phyloP scores from a whole-genome alignment of 2,113 vertebrate species.

The Hyla sarda region DNA sequence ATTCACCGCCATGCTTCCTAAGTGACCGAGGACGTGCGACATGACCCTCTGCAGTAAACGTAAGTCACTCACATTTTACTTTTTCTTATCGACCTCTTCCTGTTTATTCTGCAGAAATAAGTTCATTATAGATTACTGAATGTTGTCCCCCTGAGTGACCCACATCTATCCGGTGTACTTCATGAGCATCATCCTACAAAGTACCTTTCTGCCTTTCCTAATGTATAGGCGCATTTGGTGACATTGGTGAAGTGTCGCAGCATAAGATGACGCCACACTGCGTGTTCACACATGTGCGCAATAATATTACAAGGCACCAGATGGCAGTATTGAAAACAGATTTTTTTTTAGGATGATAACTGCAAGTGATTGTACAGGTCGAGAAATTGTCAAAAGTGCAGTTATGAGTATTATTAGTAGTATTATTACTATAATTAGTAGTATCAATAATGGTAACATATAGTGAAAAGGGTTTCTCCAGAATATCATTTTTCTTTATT shows the following conservation, averaged over 20 bases:
- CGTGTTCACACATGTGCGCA: background rate
- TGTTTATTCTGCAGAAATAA: background rate
- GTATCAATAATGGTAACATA: background rate
- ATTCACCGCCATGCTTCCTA: background rate
- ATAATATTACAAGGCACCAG: background rate
- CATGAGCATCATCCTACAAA: background rate
- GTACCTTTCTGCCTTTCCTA: background rate
- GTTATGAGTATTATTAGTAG: background rate
- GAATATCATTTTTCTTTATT: no score
- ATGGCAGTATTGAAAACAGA: background rate
- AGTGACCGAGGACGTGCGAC: background rate
- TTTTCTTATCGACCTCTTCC: background rate
- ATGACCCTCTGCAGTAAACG: background rate
- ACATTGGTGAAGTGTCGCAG: background rate
- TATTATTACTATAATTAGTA: background rate
- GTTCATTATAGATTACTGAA: background rate
- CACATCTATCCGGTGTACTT: no score
- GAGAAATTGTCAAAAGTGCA: background rate
- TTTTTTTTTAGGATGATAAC: background rate
- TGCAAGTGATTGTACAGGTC: background rate
- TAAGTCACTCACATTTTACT: background rate
- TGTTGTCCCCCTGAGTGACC: background rate
- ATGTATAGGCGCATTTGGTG: background rate
- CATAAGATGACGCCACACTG: background rate
- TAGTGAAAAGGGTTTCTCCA: no score